Conservation (phyloP, 2,888 invertebrate genomes). For the Melipona beecheii region DNA sequence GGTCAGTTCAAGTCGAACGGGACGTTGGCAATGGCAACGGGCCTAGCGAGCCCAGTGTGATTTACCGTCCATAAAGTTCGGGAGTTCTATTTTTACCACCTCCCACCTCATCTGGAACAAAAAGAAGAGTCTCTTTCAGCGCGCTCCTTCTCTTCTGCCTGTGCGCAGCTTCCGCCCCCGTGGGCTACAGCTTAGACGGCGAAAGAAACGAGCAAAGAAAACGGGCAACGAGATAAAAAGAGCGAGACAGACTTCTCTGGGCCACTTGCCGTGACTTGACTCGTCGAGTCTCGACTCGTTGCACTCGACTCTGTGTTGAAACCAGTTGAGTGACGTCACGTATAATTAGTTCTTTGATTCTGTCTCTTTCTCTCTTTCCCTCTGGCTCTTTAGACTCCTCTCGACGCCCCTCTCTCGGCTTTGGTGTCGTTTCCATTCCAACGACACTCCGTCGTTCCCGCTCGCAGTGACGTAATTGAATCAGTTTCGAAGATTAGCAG, state of each 20-base stretch:
- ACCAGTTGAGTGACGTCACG: slow-evolving; percentile 80
- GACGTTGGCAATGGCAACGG: slow-evolving; percentile 44
- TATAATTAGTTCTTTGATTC: slow-evolving; percentile 80
- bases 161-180: slow-evolving; percentile 52
- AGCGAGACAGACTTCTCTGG: slow-evolving; percentile 57
- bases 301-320: slow-evolving; percentile 70
- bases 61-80: slow-evolving; percentile 69
- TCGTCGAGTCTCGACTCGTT: slow-evolving; percentile 65
- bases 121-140: neutral
- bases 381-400: neutral
- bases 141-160: slow-evolving; percentile 40
- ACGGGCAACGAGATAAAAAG: slow-evolving; percentile 21
- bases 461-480: slow-evolving; percentile 54
- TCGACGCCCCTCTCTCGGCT: neutral
- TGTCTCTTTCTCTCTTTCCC: slow-evolving; percentile 47
- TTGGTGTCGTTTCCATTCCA: slow-evolving; percentile 27
- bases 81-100: slow-evolving; percentile 60
- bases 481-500: slow-evolving; percentile 47
- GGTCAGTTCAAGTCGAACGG: slow-evolving; percentile 37
- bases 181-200: slow-evolving; percentile 19
- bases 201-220: neutral
- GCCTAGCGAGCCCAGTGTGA: slow-evolving; percentile 60
- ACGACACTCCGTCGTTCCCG: slow-evolving; percentile 36
- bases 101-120: slow-evolving; percentile 41
- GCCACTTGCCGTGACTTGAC: slow-evolving; percentile 71